Conservation (phyloP, 2,888 invertebrate species). For the Drosophila sordidapex region DNA sequence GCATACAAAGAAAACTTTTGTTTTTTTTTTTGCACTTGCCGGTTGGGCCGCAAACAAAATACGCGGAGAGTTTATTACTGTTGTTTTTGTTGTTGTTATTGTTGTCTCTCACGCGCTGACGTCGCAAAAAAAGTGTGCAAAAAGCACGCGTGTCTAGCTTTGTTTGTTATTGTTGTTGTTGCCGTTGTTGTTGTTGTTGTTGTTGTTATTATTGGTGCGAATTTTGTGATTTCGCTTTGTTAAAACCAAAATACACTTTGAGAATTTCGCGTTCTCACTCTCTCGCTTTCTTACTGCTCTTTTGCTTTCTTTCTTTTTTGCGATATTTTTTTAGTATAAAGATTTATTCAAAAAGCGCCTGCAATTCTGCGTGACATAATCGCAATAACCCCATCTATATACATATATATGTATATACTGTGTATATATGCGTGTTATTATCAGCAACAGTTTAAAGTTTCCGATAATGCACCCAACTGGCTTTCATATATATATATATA, state of each 20-base stretch:
- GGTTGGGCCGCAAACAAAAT: conserved; percentile 47
- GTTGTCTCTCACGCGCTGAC: conserved; percentile 24
- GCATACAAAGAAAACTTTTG: conserved; percentile 15
- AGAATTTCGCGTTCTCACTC: conserved; percentile 25
- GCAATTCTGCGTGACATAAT: conserved; percentile 68
- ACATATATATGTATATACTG: not conserved
- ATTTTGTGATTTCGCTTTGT: conserved; percentile 30
- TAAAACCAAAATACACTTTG: conserved; percentile 34
- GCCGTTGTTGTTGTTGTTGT: conserved; percentile 27
- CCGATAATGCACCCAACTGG: conserved; percentile 34
- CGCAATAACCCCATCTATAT: conserved; percentile 32
- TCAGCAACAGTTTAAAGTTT: conserved; percentile 46
- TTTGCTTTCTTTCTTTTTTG: conserved; percentile 21
- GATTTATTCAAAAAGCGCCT: conserved; percentile 31
- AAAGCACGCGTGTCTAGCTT: conserved; percentile 53
- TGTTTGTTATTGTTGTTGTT: conserved; percentile 33
- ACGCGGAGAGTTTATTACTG: conserved; percentile 29
- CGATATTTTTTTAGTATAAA: conserved; percentile 2
- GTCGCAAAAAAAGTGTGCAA: conserved; percentile 45
- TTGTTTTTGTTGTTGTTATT: conserved; percentile 15
- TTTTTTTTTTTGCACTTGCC: conserved; percentile 52
- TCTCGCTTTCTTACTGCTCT: conserved; percentile 10
- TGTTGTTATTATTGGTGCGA: conserved; percentile 15
- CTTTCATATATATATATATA: not conserved
- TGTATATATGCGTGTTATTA: conserved; percentile 24